Base-by-base conservation (phyloP, 1,140 invertebrate genomes). In the Phortica variegata region DNA sequence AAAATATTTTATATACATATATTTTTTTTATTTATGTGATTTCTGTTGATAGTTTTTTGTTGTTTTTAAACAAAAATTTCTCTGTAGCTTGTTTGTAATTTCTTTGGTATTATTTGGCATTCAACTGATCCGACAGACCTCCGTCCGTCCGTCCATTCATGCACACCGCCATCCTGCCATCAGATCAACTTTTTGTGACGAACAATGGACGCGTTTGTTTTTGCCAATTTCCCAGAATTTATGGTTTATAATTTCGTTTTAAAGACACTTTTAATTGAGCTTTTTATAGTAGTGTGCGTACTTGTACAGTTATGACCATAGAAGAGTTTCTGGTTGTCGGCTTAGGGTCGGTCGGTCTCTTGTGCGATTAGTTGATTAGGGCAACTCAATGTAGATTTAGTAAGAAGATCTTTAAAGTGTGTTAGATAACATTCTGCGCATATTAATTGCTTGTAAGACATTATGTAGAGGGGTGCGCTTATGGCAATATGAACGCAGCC, bases 221-320 rank as follows among this genome's bases (percentile, higher is more conserved):
- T 65, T 65, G 53, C 46, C 61, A 69, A 69, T 69, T 69, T 69
- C 65, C 65, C 65, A 69, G 65, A 69, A 69, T 69, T 69, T 69
- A 69, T 69, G 65, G 65, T 65, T 69, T 68, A 68, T 65, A 70
- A 70, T 69, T 65, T 65, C 50, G 53, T 49, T 51, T 55, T 70
- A 70, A 70, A 69, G 65, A 65, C 65, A 70, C 61, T 70, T 70
- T 69, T 69, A 69, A 69, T 69, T 70, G 65, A 61, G 65, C 65
- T 61, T 69, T 69, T 69, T 70, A 69, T 70, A 56, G 58, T 10
- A 36, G 41, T 34, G 17, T 23, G 38, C 16, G 15, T 38, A 9
- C 21, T 2, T 21, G 34, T 15, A 6, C 34, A 29, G 9, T 21
- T 15, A 9, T 10, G n/a, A 32, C 10, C 17, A 4, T 4, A 15